Percentiles rank a stretch among this genome's conserved stretches.
Conservation (phyloP, 2,113 vertebrate genomes). For the Percina caprodes region DNA sequence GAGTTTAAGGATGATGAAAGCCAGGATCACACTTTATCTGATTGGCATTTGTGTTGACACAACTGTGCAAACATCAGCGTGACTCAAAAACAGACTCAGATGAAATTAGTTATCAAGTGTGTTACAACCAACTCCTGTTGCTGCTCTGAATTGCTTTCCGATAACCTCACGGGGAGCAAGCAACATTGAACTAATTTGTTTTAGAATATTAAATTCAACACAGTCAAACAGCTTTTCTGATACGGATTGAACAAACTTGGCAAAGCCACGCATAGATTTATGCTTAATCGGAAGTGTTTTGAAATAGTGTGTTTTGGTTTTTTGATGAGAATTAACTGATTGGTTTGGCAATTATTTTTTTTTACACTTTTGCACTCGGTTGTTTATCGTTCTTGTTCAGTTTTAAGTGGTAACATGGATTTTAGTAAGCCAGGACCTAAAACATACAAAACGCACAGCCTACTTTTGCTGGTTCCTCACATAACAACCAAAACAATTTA, state of each 20-base stretch:
- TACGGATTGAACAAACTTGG: neutral
- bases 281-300: too few relatives aligned
- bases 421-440: neutral
- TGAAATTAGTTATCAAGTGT: slow-evolving; percentile 33
- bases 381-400: neutral
- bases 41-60: slow-evolving; percentile 40
- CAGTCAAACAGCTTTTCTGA: neutral
- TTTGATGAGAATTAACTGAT: neutral
- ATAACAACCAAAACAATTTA: neutral
- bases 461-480: neutral
- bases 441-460: neutral
- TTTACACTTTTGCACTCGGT: too few relatives aligned
- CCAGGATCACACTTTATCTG: slow-evolving; percentile 6
- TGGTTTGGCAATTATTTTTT: neutral
- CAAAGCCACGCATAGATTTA: too few relatives aligned
- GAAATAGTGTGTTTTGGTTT: neutral
- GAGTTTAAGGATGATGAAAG: slow-evolving; percentile 22
- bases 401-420: neutral
- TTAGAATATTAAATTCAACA: neutral
- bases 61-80: slow-evolving; percentile 52
- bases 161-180: slow-evolving; percentile 2
- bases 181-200: neutral
- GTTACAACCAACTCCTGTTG: slow-evolving; percentile 22
- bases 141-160: slow-evolving; percentile 16
- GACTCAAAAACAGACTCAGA: slow-evolving; percentile 1